Conservation (phyloP, 1,140 invertebrate species). For the Scaptomyza montana region DNA sequence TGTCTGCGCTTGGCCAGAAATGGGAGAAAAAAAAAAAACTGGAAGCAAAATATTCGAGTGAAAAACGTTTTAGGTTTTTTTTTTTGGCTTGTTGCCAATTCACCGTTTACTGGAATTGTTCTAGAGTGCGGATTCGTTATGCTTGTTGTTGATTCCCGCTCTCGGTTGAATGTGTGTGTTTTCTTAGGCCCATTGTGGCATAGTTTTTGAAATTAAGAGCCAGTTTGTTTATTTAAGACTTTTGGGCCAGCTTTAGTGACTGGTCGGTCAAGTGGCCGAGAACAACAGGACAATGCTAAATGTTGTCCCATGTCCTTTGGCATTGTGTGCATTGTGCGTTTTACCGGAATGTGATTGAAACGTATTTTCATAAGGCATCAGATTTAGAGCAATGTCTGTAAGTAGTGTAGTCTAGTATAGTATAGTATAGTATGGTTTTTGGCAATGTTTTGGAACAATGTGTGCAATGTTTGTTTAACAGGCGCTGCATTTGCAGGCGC, state of each 20-base stretch:
- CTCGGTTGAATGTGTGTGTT: background rate
- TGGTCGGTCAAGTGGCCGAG: constrained; percentile 46
- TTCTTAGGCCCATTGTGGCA: constrained; percentile 31
- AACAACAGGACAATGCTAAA: constrained; percentile 45
- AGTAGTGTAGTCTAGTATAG: no score
- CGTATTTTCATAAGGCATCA: constrained; percentile 49
- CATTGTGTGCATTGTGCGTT: background rate
- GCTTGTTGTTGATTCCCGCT: constrained; percentile 12
- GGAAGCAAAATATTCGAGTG: constrained; percentile 39
- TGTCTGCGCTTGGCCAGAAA: constrained; percentile 56
- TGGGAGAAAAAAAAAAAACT: no score
- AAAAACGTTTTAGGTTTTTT: constrained; percentile 45
- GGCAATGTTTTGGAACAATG: background rate
- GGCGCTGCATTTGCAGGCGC: constrained; percentile 44
- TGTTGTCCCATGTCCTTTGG: background rate
- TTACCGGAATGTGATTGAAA: constrained; percentile 1
- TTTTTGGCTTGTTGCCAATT: constrained; percentile 36
- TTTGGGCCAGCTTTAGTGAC: constrained; percentile 13
- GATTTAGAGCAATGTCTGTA: constrained; percentile 62
- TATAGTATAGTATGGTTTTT: background rate
- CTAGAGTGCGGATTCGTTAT: background rate
- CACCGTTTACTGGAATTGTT: constrained; percentile 38
- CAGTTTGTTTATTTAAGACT: constrained; percentile 32
- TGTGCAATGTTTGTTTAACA: constrained; percentile 45
- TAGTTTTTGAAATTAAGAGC: constrained; percentile 59